These are phyloP conservation scores for Drosophila dives DNA, from an alignment of 2,888 invertebrate genomes.

Conservation along the genomic window DNA sequence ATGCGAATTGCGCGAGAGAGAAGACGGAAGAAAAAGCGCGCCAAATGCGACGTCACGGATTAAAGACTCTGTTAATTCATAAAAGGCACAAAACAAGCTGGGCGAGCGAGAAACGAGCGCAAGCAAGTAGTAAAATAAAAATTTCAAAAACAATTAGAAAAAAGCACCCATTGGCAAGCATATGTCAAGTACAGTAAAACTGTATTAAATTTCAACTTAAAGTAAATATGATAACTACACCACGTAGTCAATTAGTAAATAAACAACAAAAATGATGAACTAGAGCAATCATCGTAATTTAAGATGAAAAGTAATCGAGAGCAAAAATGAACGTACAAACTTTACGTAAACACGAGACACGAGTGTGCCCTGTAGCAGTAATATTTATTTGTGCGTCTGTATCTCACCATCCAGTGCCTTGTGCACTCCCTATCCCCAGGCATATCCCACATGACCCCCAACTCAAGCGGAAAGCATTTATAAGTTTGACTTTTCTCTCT, in stretches of 20 bases:
- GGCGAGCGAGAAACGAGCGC: not conserved
- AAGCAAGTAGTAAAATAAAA: constrained; percentile 6
- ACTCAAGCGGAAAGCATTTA: constrained; percentile 52
- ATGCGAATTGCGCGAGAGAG: constrained; percentile 24
- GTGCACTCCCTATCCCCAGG: not conserved
- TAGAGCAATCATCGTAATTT: constrained; percentile 14
- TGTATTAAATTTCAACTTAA: not conserved
- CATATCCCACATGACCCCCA: constrained; percentile 26
- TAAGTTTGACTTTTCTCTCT: constrained; percentile 33
- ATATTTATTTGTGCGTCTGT: constrained; percentile 39
- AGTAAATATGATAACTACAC: not conserved
- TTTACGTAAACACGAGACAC: constrained; percentile 6
- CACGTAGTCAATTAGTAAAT: not conserved
- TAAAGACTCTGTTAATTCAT: constrained; percentile 46
- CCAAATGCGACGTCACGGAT: constrained; percentile 53
- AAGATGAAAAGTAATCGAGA: constrained; percentile 7
- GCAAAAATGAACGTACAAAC: not conserved
- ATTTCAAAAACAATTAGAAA: not conserved
- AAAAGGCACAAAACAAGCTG: constrained; percentile 44
- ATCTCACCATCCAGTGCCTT: not conserved
- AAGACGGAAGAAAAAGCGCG: constrained; percentile 46
- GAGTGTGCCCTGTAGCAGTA: constrained; percentile 11
- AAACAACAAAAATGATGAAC: not conserved
- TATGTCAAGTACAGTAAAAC: constrained; percentile 28
- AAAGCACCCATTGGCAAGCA: constrained; percentile 10